Conservation (phyloP, 2,888 invertebrate species). For the Drosophila recens region DNA sequence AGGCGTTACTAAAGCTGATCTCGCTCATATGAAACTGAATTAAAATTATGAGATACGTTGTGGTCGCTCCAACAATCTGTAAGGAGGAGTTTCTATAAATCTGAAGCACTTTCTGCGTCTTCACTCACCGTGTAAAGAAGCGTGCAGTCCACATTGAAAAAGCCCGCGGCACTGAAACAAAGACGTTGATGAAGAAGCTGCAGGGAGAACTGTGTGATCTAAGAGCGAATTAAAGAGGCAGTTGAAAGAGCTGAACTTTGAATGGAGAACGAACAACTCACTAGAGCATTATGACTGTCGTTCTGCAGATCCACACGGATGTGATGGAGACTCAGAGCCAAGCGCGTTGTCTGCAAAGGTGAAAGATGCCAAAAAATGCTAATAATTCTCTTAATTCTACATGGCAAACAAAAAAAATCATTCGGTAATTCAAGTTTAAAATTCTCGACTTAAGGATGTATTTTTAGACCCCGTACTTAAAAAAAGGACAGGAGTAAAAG, state of each 20-base stretch:
- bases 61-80: conserved; percentile 85
- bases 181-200: conserved; percentile 86
- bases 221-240: neutral
- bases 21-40: conserved; percentile 85
- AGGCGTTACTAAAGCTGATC: conserved; percentile 29
- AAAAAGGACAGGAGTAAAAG: too few species aligned
- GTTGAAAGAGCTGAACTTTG: neutral
- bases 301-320: conserved; percentile 83
- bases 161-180: conserved; percentile 85
- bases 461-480: too few species aligned
- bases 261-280: conserved; percentile 57
- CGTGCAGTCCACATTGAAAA: conserved; percentile 85
- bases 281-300: conserved; percentile 84
- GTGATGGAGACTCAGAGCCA: conserved; percentile 84
- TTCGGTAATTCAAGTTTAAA: too few species aligned
- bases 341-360: conserved; percentile 83
- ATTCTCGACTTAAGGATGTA: too few species aligned
- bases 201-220: conserved; percentile 86
- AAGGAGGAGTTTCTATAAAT: conserved; percentile 30
- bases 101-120: too few species aligned
- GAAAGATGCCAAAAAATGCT: neutral
- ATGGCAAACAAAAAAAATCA: too few species aligned
- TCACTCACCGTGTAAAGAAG: conserved; percentile 85
- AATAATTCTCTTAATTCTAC: neutral
- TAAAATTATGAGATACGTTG: conserved; percentile 85